Conservation (phyloP, 2,797 vertebrate species). For the Microctenopoma lineatum region DNA sequence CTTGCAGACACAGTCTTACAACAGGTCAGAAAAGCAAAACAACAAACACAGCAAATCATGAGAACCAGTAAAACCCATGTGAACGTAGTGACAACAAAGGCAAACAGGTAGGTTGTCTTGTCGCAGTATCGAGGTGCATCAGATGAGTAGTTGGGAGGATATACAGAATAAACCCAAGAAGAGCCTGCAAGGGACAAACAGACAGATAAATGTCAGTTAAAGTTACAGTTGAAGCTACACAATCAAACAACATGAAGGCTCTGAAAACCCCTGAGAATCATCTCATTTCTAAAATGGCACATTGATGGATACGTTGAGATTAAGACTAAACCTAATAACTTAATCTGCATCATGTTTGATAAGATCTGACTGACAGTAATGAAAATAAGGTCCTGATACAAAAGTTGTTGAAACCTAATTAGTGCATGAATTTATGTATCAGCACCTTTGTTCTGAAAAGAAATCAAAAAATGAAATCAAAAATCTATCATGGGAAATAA, state of each 20-base stretch:
- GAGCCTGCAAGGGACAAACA: conserved; percentile 54
- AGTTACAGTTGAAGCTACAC: background rate
- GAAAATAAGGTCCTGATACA: too few relatives aligned
- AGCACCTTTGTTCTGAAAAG: too few relatives aligned
- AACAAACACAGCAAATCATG: conserved; percentile 12
- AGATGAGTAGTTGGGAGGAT: conserved; percentile 60
- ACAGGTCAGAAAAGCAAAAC: conserved; percentile 39
- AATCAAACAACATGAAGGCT: background rate
- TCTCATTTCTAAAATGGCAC: too few relatives aligned
- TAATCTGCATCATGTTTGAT: too few relatives aligned
- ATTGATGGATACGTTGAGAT: too few relatives aligned
- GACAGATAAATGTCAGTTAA: conserved; percentile 2
- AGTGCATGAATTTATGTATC: too few relatives aligned
- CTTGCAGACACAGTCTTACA: conserved; percentile 15
- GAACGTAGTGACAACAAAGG: conserved; percentile 64
- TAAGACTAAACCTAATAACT: too few relatives aligned
- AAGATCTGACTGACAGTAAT: too few relatives aligned
- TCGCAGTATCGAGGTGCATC: conserved; percentile 43
- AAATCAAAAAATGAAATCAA: too few relatives aligned
- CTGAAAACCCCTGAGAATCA: background rate
- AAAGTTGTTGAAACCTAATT: too few relatives aligned
- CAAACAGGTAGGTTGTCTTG: conserved; percentile 64
- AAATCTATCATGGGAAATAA: too few relatives aligned
- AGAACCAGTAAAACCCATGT: conserved; percentile 42
- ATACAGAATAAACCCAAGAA: conserved; percentile 66